phyloP scores from a whole-genome alignment of 2,797 vertebrate genomes.

The Toxotes lorentzi region DNA sequence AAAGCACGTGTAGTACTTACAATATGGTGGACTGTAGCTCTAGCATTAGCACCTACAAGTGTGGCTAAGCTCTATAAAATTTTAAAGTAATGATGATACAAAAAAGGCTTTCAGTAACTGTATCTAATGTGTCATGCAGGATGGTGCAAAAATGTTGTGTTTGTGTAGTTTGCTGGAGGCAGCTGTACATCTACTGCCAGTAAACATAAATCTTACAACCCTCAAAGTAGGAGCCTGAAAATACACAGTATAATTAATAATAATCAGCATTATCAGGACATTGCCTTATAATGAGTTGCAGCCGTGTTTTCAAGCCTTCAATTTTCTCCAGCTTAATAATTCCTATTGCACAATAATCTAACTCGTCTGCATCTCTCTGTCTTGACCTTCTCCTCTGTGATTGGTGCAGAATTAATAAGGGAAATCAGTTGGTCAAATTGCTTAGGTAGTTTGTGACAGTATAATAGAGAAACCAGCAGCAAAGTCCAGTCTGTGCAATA shows the following conservation, averaged over 20 bases:
- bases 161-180: neutral
- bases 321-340: slow-evolving; percentile 15
- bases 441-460: slow-evolving; percentile 9
- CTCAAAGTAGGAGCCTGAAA: neutral
- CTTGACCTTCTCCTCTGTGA: slow-evolving; percentile 9
- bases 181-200: neutral
- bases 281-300: slow-evolving; percentile 17
- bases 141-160: no score
- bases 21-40: neutral
- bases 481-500: slow-evolving; percentile 4
- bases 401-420: slow-evolving; percentile 24
- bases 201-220: neutral
- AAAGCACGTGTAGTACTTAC: neutral
- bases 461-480: neutral
- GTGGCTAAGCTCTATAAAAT: neutral
- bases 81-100: neutral
- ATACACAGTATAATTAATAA: neutral
- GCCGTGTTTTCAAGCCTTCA: neutral
- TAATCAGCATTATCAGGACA: slow-evolving; percentile 8
- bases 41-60: neutral
- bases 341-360: neutral
- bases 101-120: neutral
- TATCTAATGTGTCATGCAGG: neutral
- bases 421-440: neutral
- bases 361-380: slow-evolving; percentile 1